Percentiles rank a stretch among this genome's conserved stretches.
Conservation (phyloP, 2,888 invertebrate species). For the Poecilus cupreus region DNA sequence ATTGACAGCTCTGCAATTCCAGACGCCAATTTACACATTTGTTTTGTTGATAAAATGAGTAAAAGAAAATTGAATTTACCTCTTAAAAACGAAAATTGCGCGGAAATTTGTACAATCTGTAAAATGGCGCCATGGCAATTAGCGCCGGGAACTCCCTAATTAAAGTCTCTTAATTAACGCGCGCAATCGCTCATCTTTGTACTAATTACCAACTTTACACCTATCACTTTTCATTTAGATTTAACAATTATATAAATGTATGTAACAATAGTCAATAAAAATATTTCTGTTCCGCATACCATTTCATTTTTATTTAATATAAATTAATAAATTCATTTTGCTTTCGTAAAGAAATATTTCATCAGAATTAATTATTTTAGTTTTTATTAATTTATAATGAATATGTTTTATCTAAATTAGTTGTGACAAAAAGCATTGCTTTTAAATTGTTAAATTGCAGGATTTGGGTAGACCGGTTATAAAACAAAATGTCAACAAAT, state of each 20-base stretch:
- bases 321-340: not conserved
- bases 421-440: too few relatives aligned
- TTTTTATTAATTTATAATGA: too few relatives aligned
- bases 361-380: not conserved
- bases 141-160: constrained; percentile 5
- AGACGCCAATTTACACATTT: too few relatives aligned
- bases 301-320: not conserved
- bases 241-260: constrained; percentile 21
- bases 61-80: too few relatives aligned
- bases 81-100: not conserved
- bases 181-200: not conserved
- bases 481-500: not conserved
- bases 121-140: constrained; percentile 12
- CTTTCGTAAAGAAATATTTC: not conserved
- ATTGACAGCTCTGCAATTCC: too few relatives aligned
- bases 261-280: constrained; percentile 19
- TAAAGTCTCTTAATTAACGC: constrained; percentile 3
- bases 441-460: too few relatives aligned
- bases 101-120: not conserved
- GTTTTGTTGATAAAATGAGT: too few relatives aligned
- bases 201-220: not conserved
- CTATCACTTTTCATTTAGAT: not conserved
- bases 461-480: too few relatives aligned
- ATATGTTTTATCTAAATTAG: too few relatives aligned
- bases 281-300: constrained; percentile 32